A percentile compares a stretch with the other conserved stretches of the same genome.
These are phyloP conservation scores for Clarias laeviceps DNA, from an alignment of 2,797 vertebrate species.

Conservation along the genomic window DNA sequence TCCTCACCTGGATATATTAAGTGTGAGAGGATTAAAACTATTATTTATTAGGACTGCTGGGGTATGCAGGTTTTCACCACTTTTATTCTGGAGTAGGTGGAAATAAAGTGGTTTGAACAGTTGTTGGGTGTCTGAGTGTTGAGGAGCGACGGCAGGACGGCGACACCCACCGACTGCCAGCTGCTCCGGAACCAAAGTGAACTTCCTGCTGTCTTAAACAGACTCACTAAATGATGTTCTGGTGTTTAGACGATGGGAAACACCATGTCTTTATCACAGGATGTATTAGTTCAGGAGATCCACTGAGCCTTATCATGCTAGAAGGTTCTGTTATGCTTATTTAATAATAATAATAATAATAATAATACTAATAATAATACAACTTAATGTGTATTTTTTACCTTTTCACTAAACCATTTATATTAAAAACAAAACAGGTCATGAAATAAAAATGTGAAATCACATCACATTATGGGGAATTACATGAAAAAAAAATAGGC, in stretches of 20 bases:
- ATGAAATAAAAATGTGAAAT: neutral
- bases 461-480: neutral
- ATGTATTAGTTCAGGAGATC: slow-evolving; percentile 31
- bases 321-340: neutral
- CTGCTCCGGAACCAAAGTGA: slow-evolving; percentile 72
- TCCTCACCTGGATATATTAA: neutral
- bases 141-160: slow-evolving; percentile 77
- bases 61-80: neutral
- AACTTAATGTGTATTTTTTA: too few species aligned
- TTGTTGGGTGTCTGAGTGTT: neutral
- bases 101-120: slow-evolving; percentile 19
- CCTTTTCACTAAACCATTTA: neutral
- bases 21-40: neutral
- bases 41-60: neutral
- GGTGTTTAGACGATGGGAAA: slow-evolving; percentile 36
- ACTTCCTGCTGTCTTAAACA: slow-evolving; percentile 54
- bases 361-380: neutral
- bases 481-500: neutral
- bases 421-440: neutral
- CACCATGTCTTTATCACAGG: slow-evolving; percentile 32
- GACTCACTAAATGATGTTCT: slow-evolving; percentile 62
- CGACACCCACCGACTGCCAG: slow-evolving; percentile 83
- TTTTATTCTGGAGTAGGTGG: slow-evolving; percentile 1
- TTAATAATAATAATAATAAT: neutral
- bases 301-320: neutral